Evolutionary conservation across 1,140 invertebrate species (phyloP).

Genomic region (Onthophagus taurus): DNA sequence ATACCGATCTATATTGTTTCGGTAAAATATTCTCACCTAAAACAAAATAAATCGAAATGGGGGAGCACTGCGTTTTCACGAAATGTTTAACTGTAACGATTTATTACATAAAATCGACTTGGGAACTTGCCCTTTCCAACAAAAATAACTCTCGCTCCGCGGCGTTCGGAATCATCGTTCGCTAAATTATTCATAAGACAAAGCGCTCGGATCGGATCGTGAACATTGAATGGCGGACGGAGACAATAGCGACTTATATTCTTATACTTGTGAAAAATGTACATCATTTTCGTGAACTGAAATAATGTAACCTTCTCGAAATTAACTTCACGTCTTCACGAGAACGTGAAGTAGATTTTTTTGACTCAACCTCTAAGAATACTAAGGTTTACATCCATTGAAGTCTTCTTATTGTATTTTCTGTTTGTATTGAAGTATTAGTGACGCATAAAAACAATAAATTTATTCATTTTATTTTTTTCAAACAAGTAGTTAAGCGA

Average conservation of each 20-base stretch:
- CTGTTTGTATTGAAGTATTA: too few relatives aligned
- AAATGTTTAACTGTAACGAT: too few relatives aligned
- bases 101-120: too few relatives aligned
- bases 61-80: too few relatives aligned
- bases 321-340: conserved; percentile 18
- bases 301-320: conserved; percentile 25
- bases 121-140: too few relatives aligned
- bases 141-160: not conserved
- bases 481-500: too few relatives aligned
- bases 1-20: too few relatives aligned
- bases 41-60: not conserved
- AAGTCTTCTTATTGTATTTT: too few relatives aligned
- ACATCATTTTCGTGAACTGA: conserved; percentile 25
- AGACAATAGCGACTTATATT: conserved; percentile 25
- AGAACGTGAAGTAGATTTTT: conserved; percentile 20
- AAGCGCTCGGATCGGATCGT: conserved; percentile 18
- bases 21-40: not conserved
- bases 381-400: too few relatives aligned
- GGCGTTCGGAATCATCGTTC: not conserved
- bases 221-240: conserved; percentile 18
- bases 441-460: too few relatives aligned
- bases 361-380: too few relatives aligned
- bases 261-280: conserved; percentile 27
- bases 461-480: too few relatives aligned
- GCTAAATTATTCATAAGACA: conserved; percentile 25